Base-by-base conservation (phyloP, 2,113 vertebrate species). In the Ploceus nigricollis region DNA sequence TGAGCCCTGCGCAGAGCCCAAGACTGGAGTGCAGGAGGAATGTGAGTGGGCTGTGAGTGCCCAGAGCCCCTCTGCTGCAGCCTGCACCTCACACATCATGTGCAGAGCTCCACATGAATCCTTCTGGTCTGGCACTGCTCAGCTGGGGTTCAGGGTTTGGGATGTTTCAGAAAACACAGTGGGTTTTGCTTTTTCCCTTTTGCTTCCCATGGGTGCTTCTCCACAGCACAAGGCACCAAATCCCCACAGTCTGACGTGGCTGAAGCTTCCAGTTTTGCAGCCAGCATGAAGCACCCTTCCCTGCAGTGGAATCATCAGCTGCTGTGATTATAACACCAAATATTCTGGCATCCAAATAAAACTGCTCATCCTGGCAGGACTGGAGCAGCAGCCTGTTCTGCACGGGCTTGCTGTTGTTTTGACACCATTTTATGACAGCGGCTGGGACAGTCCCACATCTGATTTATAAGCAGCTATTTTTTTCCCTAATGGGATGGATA, bases 401-500 rank as follows among this genome's bases (percentile, higher is more conserved):
- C 81, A 33, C 18, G 13, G 82, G 60, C 64, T 54, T 9, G 9
- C 35, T n/a, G 83, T 82, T 58, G 39, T 45, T 95, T 76, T 69
- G 45, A 42, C 37, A 7, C 35, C 14, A 0, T 89, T 89, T 82
- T 33, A 37, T 65, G 37, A 21, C 66, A 44, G 61, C 2, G 3
- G 45, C 71, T 61, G 82, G 73, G 60, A 60, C 80, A 24, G 60
- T 19, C 51, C 48, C 69, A 40, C 37, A 13, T 68, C 79, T 89
- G 63, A 78, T 79, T 76, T 65, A 50, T 35, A 61, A 84, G 87
- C 65, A 89, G 89, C 73, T 89, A n/a, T 94, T 82, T 97, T 83
- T 11, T 35, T 22, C 57, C 73, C 53, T 45, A 28, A 56, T 56
- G 7, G 13, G 25, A 24, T 31, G 57, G 89, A 39, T 96, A 69